Conservation (phyloP, 2,888 invertebrate genomes). For the Leucoptera coffeella region DNA sequence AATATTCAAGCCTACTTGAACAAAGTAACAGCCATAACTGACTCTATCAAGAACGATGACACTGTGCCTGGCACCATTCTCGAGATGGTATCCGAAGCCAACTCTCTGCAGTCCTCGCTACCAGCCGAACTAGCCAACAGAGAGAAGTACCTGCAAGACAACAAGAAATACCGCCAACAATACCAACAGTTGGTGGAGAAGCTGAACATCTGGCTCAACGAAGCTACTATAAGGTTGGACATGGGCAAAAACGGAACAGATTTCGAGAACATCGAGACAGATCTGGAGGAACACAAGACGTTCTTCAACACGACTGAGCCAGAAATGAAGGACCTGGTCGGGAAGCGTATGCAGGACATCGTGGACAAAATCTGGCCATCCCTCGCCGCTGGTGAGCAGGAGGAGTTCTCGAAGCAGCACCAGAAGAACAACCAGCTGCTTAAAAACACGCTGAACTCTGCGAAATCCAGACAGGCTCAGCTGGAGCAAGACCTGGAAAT, state of each 20-base stretch:
- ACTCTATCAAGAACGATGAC: constrained; percentile 66
- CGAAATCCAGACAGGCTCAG: constrained; percentile 72
- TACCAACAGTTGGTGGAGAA: constrained; percentile 72
- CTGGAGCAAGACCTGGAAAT: constrained; percentile 77
- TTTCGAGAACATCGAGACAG: constrained; percentile 75
- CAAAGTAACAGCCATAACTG: constrained; percentile 63
- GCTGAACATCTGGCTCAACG: constrained; percentile 76
- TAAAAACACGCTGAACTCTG: constrained; percentile 76
- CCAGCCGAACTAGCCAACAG: constrained; percentile 78
- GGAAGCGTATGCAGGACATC: constrained; percentile 74
- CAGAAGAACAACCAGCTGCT: constrained; percentile 75
- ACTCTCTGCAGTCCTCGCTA: constrained; percentile 67
- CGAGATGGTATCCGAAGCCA: constrained; percentile 82
- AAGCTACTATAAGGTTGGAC: constrained; percentile 71
- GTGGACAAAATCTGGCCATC: constrained; percentile 89
- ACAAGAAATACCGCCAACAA: constrained; percentile 69
- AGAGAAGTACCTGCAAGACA: constrained; percentile 70
- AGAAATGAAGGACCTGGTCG: constrained; percentile 71
- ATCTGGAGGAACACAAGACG: constrained; percentile 81
- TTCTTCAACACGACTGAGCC: constrained; percentile 74
- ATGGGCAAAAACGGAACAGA: constrained; percentile 81
- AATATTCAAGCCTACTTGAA: constrained; percentile 67
- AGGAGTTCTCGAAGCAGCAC: constrained; percentile 74
- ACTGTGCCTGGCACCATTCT: constrained; percentile 72
- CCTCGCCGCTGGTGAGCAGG: constrained; percentile 71